Conservation (phyloP, 2,888 invertebrate genomes). For the Strigamia maritima region DNA sequence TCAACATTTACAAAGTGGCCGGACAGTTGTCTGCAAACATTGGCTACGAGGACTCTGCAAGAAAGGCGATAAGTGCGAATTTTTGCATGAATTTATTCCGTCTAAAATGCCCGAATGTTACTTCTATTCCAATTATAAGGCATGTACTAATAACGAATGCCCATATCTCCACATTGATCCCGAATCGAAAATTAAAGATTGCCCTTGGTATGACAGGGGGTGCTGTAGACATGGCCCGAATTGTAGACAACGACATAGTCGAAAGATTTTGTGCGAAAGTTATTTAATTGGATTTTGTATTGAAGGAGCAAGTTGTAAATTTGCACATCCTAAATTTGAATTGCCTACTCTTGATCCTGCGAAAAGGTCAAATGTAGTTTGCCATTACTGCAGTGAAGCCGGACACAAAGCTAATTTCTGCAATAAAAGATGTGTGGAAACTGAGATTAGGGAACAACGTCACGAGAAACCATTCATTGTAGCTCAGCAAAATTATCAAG, state of each 20-base stretch:
- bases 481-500: constrained; percentile 40
- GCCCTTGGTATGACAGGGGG: constrained; percentile 98
- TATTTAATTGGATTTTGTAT: constrained; percentile 94
- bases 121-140: constrained; percentile 98
- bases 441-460: constrained; percentile 55
- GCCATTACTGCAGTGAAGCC: constrained; percentile 94
- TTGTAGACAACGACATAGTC: constrained; percentile 92
- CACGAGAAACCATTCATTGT: constrained; percentile 47
- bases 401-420: constrained; percentile 96
- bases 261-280: constrained; percentile 91
- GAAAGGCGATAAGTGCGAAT: constrained; percentile 99
- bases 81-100: constrained; percentile 99
- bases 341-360: constrained; percentile 70
- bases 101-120: constrained; percentile 99
- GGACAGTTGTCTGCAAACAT: constrained; percentile 99
- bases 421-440: constrained; percentile 78
- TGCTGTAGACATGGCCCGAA: constrained; percentile 96
- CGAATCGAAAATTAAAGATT: constrained; percentile 97
- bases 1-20: constrained; percentile 92
- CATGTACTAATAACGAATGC: constrained; percentile 99
- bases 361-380: constrained; percentile 78
- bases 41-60: constrained; percentile 98
- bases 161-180: constrained; percentile 99
- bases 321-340: constrained; percentile 94
- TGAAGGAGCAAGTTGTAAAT: constrained; percentile 89